Conservation (phyloP, 1,140 invertebrate genomes). For the Diachasma alloeum region DNA sequence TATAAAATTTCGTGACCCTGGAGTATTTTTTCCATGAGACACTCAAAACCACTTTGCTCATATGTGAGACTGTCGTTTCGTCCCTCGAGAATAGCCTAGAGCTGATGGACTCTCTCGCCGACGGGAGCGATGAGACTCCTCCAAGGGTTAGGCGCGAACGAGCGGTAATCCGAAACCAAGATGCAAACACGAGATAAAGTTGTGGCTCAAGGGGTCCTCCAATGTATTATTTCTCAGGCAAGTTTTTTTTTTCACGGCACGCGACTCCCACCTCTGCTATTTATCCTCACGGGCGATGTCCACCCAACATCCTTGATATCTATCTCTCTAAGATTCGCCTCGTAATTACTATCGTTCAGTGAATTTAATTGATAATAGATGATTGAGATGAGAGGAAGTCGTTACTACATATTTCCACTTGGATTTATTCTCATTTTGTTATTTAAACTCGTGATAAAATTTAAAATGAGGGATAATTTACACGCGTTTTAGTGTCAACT, state of each 20-base stretch:
- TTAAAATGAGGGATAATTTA: background rate
- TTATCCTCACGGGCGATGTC: background rate
- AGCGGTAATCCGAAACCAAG: conserved; percentile 54
- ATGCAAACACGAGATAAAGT: conserved; percentile 58
- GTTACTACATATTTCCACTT: background rate
- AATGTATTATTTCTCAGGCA: conserved; percentile 34
- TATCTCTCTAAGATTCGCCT: background rate
- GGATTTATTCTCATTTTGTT: background rate
- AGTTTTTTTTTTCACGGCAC: conserved; percentile 51
- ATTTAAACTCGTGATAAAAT: background rate
- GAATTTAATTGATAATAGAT: background rate
- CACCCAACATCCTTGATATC: background rate
- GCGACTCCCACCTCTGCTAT: conserved; percentile 41
- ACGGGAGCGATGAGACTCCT: conserved; percentile 31
- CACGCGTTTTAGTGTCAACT: background rate
- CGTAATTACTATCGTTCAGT: background rate
- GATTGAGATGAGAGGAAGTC: background rate
- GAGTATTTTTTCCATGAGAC: conserved; percentile 1
- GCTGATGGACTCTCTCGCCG: background rate
- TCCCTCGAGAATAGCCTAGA: background rate
- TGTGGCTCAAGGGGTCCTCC: conserved; percentile 4
- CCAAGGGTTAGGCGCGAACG: conserved; percentile 35
- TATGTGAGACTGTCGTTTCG: background rate
- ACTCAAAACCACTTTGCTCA: conserved; percentile 1
- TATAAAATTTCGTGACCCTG: conserved; percentile 4